Evolutionary conservation across 1,140 invertebrate species (phyloP), one percentile per base, ranked within the genome.

Genomic region (Pissodes strobi): DNA sequence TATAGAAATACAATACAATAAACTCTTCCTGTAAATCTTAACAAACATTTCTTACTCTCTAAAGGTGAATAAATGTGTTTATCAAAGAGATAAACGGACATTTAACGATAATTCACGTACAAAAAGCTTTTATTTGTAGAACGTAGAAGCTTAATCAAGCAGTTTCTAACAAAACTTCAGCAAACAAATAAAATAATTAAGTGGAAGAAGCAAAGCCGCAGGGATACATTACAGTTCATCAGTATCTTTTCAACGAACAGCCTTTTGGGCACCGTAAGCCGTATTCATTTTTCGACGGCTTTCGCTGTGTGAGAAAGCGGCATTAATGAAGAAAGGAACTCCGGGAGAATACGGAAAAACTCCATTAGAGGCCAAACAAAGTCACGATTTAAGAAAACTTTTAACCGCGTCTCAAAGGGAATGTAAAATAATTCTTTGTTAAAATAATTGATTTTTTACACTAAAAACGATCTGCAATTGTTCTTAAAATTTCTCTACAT

Each of bases 111-210:
- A 52, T 30, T 37, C 27, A 30, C 49, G 12, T 52, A 52, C 25
- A 52, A 52, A 52, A 22, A 48, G 25, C 13, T 41, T 56, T 56
- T 56, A 41, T 56, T 39, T 56, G 12, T 18, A 41, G 22, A 46
- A 43, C 37, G 18, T 13, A 58, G 41, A 58, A 58, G 39, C 45
- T 39, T 60, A 60, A 60, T 60, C 57, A 60, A 41, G 27, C 57
- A 46, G 57, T 38, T 49, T 51, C 43, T 13, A 60, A 49, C 57
- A 49, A 38, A 60, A 60, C 27, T 60, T 17, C 18, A 21, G 49
- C 57, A 60, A 60, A 60, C 57, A 60, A 60, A 60, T 60, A 60
- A 60, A 60, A 60, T 60, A 60, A 60, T 60, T 60, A 60, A 60
- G 46, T 60, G 57, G 34, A 49, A 60, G 57, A 60, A 46, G 45